phyloP scores from a whole-genome alignment of 2,113 vertebrate genomes.

The Ovis canadensis region DNA sequence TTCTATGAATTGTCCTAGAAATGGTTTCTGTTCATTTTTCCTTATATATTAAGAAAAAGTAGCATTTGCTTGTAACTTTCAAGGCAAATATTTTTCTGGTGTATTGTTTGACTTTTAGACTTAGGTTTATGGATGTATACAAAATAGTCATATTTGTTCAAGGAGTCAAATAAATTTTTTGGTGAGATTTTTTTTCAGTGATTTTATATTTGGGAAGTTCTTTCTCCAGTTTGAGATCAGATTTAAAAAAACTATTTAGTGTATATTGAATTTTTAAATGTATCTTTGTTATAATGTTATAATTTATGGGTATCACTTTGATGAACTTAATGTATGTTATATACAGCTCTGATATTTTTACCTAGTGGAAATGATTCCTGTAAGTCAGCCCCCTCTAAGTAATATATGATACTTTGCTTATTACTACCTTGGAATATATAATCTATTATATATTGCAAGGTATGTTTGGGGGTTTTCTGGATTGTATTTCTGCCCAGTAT shows the following conservation, averaged over 20 bases:
- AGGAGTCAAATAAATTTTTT: background rate
- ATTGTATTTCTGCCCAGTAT: background rate
- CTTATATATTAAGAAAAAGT: background rate
- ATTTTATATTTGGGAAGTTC: background rate
- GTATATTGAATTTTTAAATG: background rate
- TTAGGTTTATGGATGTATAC: background rate
- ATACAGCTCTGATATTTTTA: background rate
- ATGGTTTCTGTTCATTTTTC: background rate
- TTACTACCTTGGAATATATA: background rate
- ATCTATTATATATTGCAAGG: background rate
- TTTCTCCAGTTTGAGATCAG: constrained; percentile 8
- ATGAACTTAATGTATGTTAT: background rate
- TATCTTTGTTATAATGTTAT: background rate
- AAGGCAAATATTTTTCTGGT: background rate
- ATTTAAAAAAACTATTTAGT: background rate
- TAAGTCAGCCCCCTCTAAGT: background rate
- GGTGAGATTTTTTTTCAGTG: background rate
- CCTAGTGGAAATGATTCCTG: background rate
- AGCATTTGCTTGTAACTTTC: background rate
- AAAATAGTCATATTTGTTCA: background rate
- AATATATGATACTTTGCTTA: background rate
- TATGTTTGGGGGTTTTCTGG: background rate
- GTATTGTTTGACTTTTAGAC: background rate
- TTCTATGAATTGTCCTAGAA: background rate
- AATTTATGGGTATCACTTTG: background rate